These are phyloP conservation scores for Cataglyphis albicans DNA, from an alignment of 2,888 invertebrate species.

Conservation along the genomic window DNA sequence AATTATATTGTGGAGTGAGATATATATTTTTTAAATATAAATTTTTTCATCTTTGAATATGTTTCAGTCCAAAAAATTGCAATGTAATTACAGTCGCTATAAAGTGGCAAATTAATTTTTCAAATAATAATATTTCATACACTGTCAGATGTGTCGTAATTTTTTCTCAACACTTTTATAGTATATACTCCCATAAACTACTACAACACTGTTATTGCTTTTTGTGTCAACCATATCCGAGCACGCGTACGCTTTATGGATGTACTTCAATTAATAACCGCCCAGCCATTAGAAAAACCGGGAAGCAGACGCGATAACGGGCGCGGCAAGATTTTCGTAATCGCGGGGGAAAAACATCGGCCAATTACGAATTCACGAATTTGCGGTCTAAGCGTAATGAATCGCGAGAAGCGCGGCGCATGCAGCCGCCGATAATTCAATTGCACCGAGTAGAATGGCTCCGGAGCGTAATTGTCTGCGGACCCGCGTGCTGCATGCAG, in stretches of 20 bases:
- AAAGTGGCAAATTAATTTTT: background rate
- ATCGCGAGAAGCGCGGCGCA: slow-evolving; percentile 36
- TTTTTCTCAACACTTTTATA: background rate
- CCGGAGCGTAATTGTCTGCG: slow-evolving; percentile 59
- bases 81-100: background rate
- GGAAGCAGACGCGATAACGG: slow-evolving; percentile 12
- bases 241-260: background rate
- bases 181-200: background rate
- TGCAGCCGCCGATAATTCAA: slow-evolving; percentile 65
- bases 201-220: background rate
- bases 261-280: slow-evolving; percentile 40
- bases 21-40: background rate
- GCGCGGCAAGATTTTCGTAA: slow-evolving; percentile 40
- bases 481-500: slow-evolving; percentile 48
- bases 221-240: background rate
- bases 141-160: background rate
- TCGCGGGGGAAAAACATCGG: slow-evolving; percentile 29
- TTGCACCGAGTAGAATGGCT: slow-evolving; percentile 56
- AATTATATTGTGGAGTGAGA: background rate
- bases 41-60: background rate
- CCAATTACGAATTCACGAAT: slow-evolving; percentile 52
- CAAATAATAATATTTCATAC: background rate
- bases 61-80: background rate
- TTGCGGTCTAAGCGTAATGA: slow-evolving; percentile 39
- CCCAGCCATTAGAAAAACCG: background rate